A percentile compares a stretch with the other conserved stretches of the same genome.
These are phyloP conservation scores for Arctopsyche grandis DNA, from an alignment of 1,140 invertebrate species.

Conservation along the genomic window DNA sequence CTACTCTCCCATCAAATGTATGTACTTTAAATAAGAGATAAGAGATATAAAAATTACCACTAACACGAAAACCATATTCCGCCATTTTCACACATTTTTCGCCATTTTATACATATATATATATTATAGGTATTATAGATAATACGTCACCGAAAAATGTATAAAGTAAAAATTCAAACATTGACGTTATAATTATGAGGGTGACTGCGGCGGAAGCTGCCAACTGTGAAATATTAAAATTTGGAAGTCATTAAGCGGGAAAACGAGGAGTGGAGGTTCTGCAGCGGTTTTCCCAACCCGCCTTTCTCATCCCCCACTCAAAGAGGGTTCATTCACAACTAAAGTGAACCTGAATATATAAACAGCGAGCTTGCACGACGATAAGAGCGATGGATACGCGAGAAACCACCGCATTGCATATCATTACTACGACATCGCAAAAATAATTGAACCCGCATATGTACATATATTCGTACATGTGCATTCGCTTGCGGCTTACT, in stretches of 20 bases:
- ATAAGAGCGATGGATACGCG: slow-evolving; percentile 3
- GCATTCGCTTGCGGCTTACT: no score
- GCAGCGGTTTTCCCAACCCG: background rate
- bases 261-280: slow-evolving; percentile 1
- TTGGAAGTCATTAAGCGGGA: slow-evolving; percentile 34
- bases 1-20: no score
- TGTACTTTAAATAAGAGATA: no score
- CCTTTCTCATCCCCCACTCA: background rate
- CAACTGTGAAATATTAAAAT: slow-evolving; percentile 35
- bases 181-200: background rate
- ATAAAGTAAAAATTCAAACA: background rate
- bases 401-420: background rate
- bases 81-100: no score
- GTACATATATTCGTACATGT: background rate
- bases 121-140: no score
- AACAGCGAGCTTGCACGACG: background rate
- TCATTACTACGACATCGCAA: background rate
- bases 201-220: background rate
- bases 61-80: no score
- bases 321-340: slow-evolving; percentile 12
- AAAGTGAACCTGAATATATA: slow-evolving; percentile 25
- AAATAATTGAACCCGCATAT: slow-evolving; percentile 15
- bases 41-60: no score
- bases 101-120: no score
- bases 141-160: no score